Percentiles rank a stretch among this genome's conserved stretches.
phyloP scores from a whole-genome alignment of 2,888 invertebrate genomes.

The Entomobrya multifasciata region DNA sequence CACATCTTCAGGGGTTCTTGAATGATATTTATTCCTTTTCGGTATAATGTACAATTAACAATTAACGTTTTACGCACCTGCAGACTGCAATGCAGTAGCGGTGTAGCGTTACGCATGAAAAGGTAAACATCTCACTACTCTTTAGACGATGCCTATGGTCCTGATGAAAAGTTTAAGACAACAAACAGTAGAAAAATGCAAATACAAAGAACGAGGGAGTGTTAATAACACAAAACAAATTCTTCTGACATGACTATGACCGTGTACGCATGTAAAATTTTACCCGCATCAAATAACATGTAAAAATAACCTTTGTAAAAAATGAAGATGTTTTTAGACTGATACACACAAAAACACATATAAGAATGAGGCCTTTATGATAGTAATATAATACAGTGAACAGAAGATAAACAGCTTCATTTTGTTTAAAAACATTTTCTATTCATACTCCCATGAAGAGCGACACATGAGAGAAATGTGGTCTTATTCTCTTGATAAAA shows the following conservation, averaged over 20 bases:
- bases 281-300: neutral
- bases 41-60: slow-evolving; percentile 22
- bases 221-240: slow-evolving; percentile 35
- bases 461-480: neutral
- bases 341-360: neutral
- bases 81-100: neutral
- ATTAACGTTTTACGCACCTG: slow-evolving; percentile 26
- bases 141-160: too few species aligned
- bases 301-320: too few species aligned
- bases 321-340: neutral
- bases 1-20: neutral
- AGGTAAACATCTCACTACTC: neutral
- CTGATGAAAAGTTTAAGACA: neutral
- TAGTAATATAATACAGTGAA: neutral
- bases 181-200: neutral
- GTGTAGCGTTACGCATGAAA: neutral
- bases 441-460: neutral
- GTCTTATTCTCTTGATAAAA: neutral
- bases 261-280: neutral
- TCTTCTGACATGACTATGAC: neutral
- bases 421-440: neutral
- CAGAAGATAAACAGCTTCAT: slow-evolving; percentile 22
- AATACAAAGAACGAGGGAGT: neutral
- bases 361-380: neutral
- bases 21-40: slow-evolving; percentile 12